phyloP scores from a whole-genome alignment of 2,797 vertebrate species.

The Hemitrygon akajei region DNA sequence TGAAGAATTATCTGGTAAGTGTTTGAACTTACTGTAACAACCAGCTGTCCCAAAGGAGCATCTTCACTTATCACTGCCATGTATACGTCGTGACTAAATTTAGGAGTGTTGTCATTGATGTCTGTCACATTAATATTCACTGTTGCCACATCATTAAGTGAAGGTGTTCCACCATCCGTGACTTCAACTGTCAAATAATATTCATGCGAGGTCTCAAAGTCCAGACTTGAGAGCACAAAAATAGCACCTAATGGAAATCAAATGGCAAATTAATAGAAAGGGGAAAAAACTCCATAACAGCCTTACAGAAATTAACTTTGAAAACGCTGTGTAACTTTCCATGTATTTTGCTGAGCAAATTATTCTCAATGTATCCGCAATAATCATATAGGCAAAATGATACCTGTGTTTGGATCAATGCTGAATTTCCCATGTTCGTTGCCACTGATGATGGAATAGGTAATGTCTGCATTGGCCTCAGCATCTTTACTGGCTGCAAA shows the following conservation, averaged over 20 bases:
- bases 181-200: slow-evolving; percentile 93
- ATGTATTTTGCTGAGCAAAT: background rate
- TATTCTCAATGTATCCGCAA: background rate
- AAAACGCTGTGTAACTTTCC: background rate
- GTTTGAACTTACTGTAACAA: slow-evolving; percentile 65
- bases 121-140: slow-evolving; percentile 92
- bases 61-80: slow-evolving; percentile 85
- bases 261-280: background rate
- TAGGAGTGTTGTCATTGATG: slow-evolving; percentile 83
- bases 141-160: slow-evolving; percentile 83
- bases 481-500: slow-evolving; percentile 83
- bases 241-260: slow-evolving; percentile 66
- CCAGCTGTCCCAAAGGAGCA: slow-evolving; percentile 69
- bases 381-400: background rate
- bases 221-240: slow-evolving; percentile 81
- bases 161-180: slow-evolving; percentile 81
- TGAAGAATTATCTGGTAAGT: background rate
- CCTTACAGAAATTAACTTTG: background rate
- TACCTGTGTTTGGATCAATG: slow-evolving; percentile 79
- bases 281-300: background rate
- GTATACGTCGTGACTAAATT: slow-evolving; percentile 84
- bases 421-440: slow-evolving; percentile 91
- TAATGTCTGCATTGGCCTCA: slow-evolving; percentile 79
- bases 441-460: slow-evolving; percentile 82
- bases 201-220: slow-evolving; percentile 82